Evolutionary conservation across 2,113 vertebrate species (phyloP), one percentile per base, ranked within the genome.

Genomic region (Collichthys lucidus): DNA sequence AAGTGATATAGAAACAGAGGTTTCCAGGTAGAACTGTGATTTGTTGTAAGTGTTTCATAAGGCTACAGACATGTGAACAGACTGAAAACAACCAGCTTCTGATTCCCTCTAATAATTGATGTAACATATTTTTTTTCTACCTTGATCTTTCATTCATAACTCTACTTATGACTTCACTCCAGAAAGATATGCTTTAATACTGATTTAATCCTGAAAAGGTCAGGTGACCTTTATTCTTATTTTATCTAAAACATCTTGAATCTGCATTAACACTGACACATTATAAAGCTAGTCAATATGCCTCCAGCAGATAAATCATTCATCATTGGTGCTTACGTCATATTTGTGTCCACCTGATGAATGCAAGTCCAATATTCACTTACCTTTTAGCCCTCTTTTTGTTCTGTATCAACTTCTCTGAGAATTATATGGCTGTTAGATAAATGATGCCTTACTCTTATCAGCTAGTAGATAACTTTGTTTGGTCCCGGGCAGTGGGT

Each of bases 191-290:
- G 5, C 7, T 46, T 63, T 64, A 10, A 61, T 61, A 47, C 71
- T 61, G 22, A 81, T 77, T 83, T 64, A 52, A 55, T 64, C 57
- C 9, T 7, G 24, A 2, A 68, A 49, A 80, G 53, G 46, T 74
- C 55, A 61, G 74, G 29, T 46, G 22, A n/a, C 44, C 24, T 40
- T 40, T 9, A 40, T 40, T 29, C 60, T 26, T 44, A 26, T 64
- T 65, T 62, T 3, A 29, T 44, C 16, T 55, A 15, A 26, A 55
- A 44, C 20, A 35, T 19, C 4, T 44, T 15, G 29, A 65, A 76
- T 3, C 22, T 46, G 11, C 24, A 42, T 20, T 40, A 42, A 59
- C 4, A 29, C 2, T 15, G 17, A 26, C 47, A 26, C 42, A 4
- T 44, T 55, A 14, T 61, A 0, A 40, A 11, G 46, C 10, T 40